Conservation (phyloP, 1,140 invertebrate genomes). For the Neuroterus valhalla region DNA sequence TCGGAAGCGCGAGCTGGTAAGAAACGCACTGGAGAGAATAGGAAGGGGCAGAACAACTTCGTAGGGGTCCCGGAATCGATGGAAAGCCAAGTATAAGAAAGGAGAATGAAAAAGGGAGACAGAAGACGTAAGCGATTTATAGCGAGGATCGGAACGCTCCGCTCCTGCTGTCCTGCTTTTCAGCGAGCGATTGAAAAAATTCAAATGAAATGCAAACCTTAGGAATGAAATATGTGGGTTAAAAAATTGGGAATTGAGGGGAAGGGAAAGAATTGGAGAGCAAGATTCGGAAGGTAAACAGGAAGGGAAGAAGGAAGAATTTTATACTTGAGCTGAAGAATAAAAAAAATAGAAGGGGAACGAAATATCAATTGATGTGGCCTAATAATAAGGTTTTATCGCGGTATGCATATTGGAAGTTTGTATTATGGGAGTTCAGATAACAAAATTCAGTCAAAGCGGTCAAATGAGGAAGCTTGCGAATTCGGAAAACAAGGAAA, state of each 20-base stretch:
- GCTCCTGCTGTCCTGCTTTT: slow-evolving; percentile 44
- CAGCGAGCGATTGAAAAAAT: slow-evolving; percentile 53
- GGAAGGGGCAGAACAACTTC: neutral
- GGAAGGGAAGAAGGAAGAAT: slow-evolving; percentile 22
- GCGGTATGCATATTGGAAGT: too few species aligned
- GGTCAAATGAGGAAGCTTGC: too few species aligned
- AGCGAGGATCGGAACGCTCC: neutral
- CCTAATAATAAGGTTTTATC: too few species aligned
- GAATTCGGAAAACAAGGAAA: too few species aligned
- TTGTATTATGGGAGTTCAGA: too few species aligned
- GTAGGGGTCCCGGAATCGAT: slow-evolving; percentile 22
- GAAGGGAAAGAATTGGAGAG: slow-evolving; percentile 31
- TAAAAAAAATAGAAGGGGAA: neutral
- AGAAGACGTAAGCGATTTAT: slow-evolving; percentile 22
- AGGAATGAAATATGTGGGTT: slow-evolving; percentile 59
- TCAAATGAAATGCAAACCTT: slow-evolving; percentile 61
- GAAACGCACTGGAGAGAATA: slow-evolving; percentile 4
- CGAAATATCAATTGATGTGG: slow-evolving; percentile 17
- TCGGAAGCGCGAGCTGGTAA: slow-evolving; percentile 28
- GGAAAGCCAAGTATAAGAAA: slow-evolving; percentile 10
- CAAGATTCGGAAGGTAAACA: slow-evolving; percentile 26
- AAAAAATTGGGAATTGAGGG: slow-evolving; percentile 22
- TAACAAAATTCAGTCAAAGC: too few species aligned
- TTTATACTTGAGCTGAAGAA: slow-evolving; percentile 1
- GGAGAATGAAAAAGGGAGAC: neutral